These are phyloP conservation scores for Oceanodroma tethys DNA, from an alignment of 2,113 vertebrate genomes.

Conservation along the genomic window DNA sequence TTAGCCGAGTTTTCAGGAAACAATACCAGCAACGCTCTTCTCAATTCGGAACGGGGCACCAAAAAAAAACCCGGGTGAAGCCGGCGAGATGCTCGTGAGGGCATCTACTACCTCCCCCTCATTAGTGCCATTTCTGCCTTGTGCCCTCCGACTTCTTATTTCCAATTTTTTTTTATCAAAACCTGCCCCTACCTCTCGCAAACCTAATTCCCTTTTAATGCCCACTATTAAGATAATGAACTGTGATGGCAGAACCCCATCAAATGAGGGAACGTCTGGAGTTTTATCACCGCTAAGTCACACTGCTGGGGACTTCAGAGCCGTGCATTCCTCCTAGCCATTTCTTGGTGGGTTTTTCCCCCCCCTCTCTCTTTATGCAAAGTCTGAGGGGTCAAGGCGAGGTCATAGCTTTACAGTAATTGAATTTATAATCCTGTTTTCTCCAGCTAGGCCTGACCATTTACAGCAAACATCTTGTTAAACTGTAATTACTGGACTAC, in stretches of 20 bases:
- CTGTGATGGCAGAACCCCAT: slow-evolving; percentile 87
- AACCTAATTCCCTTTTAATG: slow-evolving; percentile 80
- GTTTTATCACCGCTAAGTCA: slow-evolving; percentile 90
- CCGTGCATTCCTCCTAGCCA: slow-evolving; percentile 83
- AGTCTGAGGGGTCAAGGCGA: slow-evolving; percentile 83
- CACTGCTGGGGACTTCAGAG: slow-evolving; percentile 84
- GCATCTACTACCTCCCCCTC: slow-evolving; percentile 73
- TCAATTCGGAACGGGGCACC: slow-evolving; percentile 52
- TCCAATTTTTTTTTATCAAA: slow-evolving; percentile 65
- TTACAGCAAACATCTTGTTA: slow-evolving; percentile 73
- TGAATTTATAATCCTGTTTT: slow-evolving; percentile 82
- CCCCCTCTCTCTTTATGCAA: slow-evolving; percentile 73
- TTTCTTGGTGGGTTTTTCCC: slow-evolving; percentile 69
- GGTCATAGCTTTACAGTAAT: slow-evolving; percentile 84
- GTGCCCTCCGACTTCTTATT: slow-evolving; percentile 50
- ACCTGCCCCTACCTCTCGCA: slow-evolving; percentile 69
- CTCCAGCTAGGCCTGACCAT: slow-evolving; percentile 67
- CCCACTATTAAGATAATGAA: slow-evolving; percentile 85
- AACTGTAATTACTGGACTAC: slow-evolving; percentile 64
- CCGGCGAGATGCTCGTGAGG: slow-evolving; percentile 53
- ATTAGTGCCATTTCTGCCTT: slow-evolving; percentile 71
- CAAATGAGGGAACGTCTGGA: slow-evolving; percentile 94
- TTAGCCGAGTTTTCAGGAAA: slow-evolving; percentile 85
- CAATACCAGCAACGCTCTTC: slow-evolving; percentile 78
- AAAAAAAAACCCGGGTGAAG: not conserved